phyloP scores from a whole-genome alignment of 2,797 vertebrate species.

The Pseudopleuronectes americanus region DNA sequence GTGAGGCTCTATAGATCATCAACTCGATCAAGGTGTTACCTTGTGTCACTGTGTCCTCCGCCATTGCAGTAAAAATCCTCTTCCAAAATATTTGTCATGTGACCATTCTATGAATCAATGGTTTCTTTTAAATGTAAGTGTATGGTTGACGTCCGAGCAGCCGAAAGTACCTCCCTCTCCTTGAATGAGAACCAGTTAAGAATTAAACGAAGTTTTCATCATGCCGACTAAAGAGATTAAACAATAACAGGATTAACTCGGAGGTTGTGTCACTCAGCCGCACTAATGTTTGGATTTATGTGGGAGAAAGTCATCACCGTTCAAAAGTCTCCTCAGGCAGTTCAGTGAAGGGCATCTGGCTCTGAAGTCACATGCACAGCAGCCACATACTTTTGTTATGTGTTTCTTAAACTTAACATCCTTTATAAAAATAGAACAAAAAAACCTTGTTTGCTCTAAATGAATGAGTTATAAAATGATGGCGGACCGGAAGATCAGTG shows the following conservation, averaged over 20 bases:
- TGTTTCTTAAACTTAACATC: neutral
- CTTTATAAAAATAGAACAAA: no score
- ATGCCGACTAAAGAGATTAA: slow-evolving; percentile 30
- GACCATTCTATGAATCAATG: neutral
- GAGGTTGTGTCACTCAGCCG: neutral
- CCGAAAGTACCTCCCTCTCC: neutral
- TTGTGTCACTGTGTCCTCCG: neutral
- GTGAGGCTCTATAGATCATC: neutral
- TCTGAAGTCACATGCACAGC: neutral
- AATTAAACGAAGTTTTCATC: slow-evolving; percentile 19
- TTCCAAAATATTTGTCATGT: neutral
- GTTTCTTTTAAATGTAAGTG: neutral
- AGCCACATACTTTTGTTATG: neutral
- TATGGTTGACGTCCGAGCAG: neutral
- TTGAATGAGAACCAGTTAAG: slow-evolving; percentile 27
- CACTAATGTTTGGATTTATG: neutral
- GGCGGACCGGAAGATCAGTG: neutral
- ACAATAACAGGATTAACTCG: slow-evolving; percentile 37
- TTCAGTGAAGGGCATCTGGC: neutral
- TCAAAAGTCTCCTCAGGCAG: neutral
- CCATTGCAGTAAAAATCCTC: neutral
- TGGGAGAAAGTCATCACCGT: neutral
- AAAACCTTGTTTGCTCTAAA: neutral
- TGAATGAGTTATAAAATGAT: neutral
- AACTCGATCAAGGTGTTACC: neutral